Percentiles rank a stretch among this genome's conserved stretches.
phyloP scores from a whole-genome alignment of 1,140 invertebrate genomes.

The Ditylenchus dipsaci region DNA sequence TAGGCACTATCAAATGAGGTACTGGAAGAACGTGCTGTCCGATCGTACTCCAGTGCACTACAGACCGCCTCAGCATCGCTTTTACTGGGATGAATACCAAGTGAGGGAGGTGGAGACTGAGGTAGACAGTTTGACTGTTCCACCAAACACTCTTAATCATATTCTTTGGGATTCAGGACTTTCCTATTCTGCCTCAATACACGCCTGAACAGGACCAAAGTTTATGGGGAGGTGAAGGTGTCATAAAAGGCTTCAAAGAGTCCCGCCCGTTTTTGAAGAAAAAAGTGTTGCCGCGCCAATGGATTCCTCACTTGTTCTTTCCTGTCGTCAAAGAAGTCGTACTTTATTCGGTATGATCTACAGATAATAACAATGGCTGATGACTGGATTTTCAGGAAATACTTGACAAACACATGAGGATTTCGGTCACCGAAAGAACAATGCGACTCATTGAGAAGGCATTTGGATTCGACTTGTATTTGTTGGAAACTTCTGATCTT shows the following conservation, averaged over 20 bases:
- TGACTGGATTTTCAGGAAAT: constrained; percentile 61
- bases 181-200: constrained; percentile 70
- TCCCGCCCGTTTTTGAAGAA: constrained; percentile 59
- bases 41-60: constrained; percentile 78
- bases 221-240: constrained; percentile 92
- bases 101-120: constrained; percentile 62
- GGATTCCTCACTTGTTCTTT: constrained; percentile 76
- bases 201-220: constrained; percentile 77
- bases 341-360: constrained; percentile 77
- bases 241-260: constrained; percentile 80
- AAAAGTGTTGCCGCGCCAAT: constrained; percentile 53
- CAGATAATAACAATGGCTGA: neutral
- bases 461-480: constrained; percentile 88
- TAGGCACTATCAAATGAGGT: constrained; percentile 79
- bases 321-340: constrained; percentile 73
- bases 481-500: constrained; percentile 51
- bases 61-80: constrained; percentile 71
- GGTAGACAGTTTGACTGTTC: constrained; percentile 6
- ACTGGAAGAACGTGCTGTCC: constrained; percentile 74
- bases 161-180: constrained; percentile 33
- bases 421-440: constrained; percentile 74
- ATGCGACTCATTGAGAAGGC: constrained; percentile 78
- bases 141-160: neutral
- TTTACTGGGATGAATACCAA: constrained; percentile 68
- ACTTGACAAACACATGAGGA: constrained; percentile 75